Conservation (phyloP, 64 coral and sea anemone genomes). For the Stylophora pistillata region DNA sequence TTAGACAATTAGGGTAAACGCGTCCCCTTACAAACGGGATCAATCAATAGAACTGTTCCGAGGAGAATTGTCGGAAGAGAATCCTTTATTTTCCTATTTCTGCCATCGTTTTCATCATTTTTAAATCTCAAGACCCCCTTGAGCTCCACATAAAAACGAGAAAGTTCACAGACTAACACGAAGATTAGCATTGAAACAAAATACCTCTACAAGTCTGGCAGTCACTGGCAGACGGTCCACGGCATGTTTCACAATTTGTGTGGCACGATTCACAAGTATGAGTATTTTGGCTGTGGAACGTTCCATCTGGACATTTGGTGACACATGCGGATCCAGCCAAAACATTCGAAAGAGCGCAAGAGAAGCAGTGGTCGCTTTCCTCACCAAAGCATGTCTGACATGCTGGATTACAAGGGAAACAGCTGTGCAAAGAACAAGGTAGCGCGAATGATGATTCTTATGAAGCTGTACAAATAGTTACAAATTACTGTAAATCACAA, state of each 20-base stretch:
- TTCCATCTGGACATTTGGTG: slow-evolving; percentile 67
- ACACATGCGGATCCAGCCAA: slow-evolving; percentile 50
- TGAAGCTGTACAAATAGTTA: background rate
- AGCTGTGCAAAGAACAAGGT: slow-evolving; percentile 27
- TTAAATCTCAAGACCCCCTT: too few relatives aligned
- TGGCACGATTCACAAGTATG: slow-evolving; percentile 73
- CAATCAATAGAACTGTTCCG: too few relatives aligned
- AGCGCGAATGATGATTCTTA: background rate
- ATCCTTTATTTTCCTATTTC: too few relatives aligned
- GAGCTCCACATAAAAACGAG: too few relatives aligned
- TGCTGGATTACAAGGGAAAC: slow-evolving; percentile 45
- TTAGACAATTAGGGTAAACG: too few relatives aligned
- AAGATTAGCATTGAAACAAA: too few relatives aligned
- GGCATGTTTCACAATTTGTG: slow-evolving; percentile 63
- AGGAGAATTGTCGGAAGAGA: too few relatives aligned
- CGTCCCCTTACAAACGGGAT: too few relatives aligned
- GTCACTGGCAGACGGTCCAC: slow-evolving; percentile 38
- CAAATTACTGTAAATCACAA: background rate
- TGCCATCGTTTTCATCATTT: too few relatives aligned
- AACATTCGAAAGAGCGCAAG: slow-evolving; percentile 52
- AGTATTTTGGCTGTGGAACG: slow-evolving; percentile 42
- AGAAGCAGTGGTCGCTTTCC: slow-evolving; percentile 47
- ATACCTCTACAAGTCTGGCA: slow-evolving; percentile 83
- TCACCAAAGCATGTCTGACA: slow-evolving; percentile 75
- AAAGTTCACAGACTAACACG: too few relatives aligned